Evolutionary conservation across 2,797 vertebrate species (phyloP), one percentile per base, ranked within the genome.

Genomic region (Enteromius argenteus): DNA sequence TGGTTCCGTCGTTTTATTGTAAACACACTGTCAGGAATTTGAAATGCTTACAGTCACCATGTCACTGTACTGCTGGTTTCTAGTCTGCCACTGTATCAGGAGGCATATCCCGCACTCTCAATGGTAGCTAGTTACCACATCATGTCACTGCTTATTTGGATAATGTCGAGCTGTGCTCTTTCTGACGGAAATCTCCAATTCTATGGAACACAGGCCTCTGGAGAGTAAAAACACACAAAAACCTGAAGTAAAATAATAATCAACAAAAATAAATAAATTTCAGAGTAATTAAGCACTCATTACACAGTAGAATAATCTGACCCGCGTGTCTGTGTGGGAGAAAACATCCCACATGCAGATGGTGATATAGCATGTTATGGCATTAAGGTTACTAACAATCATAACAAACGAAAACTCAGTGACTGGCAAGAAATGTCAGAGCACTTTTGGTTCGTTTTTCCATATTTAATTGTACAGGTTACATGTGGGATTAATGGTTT

Each of bases 321-420:
- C 37, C n/a, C 4, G 2, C 10, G 56, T 44, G n/a, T 19, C n/a
- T 44, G 56, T 44, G 75, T 62, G 75, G 53, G 35, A 77, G 37
- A 62, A 62, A 5, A 77, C n/a, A 27, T 77, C 75, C 75, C 56
- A 62, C 75, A 62, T 62, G 75, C 53, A 77, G 75, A 77, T 77
- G 56, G 13, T n/a, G 0, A 44, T 62, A 60, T 60, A 30, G 37
- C 3, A 17, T 42, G 35, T 62, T 30, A 19, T 21, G 37, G n/a
- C 6, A 77, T 30, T 27, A 77, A 44, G 7, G 23, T 62, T 44
- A 62, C 2, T 77, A 4, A 77, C 15, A 73, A 37, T 42, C 8
- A 39, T 1, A 44, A 19, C 8, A 77, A 76, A 19, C 23, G 8
- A 60, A 76, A 76, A 60, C 3, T 0, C 32, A 42, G 17, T 60